Conservation (phyloP, 2,113 vertebrate species). For the Notothenia coriiceps region DNA sequence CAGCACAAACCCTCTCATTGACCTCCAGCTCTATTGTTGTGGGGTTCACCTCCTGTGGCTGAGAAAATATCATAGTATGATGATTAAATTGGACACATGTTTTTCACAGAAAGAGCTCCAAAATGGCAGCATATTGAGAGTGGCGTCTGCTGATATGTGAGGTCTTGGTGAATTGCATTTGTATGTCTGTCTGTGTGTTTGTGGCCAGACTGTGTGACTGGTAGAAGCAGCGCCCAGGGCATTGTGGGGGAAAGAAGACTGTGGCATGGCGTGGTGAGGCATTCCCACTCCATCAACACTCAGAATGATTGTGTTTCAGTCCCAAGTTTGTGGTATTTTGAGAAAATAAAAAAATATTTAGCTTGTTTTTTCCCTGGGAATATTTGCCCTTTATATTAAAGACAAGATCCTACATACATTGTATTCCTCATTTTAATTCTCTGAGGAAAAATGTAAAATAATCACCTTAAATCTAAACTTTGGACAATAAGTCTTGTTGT, state of each 20-base stretch:
- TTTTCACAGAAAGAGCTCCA: conserved; percentile 31
- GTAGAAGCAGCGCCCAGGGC: conserved; percentile 32
- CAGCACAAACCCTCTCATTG: conserved; percentile 15
- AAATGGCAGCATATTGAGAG: conserved; percentile 39
- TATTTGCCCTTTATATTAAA: conserved; percentile 40
- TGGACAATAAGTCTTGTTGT: conserved; percentile 21
- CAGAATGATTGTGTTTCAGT: conserved; percentile 44
- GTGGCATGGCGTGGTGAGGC: conserved; percentile 15
- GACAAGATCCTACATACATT: conserved; percentile 29
- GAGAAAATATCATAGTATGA: conserved; percentile 22
- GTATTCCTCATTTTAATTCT: conserved; percentile 48
- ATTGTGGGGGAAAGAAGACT: background rate
- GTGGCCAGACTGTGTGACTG: conserved; percentile 62
- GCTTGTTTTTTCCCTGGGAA: conserved; percentile 5
- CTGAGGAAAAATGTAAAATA: conserved; percentile 36
- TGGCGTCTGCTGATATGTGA: conserved; percentile 25
- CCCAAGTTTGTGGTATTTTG: conserved; percentile 35
- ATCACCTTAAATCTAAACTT: conserved; percentile 23
- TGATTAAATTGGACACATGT: conserved; percentile 37
- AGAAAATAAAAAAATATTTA: conserved; percentile 20
- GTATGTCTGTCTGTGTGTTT: conserved; percentile 44
- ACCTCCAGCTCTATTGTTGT: conserved; percentile 43
- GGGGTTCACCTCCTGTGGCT: conserved; percentile 22
- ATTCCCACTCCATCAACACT: conserved; percentile 22
- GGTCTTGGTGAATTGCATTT: conserved; percentile 44